Evolutionary conservation across 2,888 invertebrate genomes (phyloP), one percentile per base, ranked within the genome.

Genomic region (Dinocampus coccinellae): DNA sequence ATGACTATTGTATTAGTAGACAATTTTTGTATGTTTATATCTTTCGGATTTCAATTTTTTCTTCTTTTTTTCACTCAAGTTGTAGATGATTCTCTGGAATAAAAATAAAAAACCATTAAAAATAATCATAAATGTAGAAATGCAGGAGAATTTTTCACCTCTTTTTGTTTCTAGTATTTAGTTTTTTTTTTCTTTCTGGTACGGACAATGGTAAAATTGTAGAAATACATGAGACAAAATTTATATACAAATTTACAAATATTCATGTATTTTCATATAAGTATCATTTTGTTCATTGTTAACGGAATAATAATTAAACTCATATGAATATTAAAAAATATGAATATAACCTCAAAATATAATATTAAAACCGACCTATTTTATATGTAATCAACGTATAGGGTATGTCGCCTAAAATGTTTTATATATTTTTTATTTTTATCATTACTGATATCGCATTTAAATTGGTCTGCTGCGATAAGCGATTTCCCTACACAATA

Each of bases 401-500:
- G 39, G 3, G 47, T 47, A 16, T 47, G 47, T 47, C 16, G 20
- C 47, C 47, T 20, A 47, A 9, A 47, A 6, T 47, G 29, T 60
- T n/a, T n/a, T n/a, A n/a, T n/a, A n/a, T n/a, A n/a, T n/a, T n/a
- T n/a, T n/a, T n/a, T n/a, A n/a, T n/a, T 60, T 36, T 60, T 36
- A 29, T 29, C 60, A n/a, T n/a, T 22, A 36, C 33, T 60, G 60
- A 60, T 60, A 26, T 60, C 33, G n/a, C 11, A 20, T 47, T n/a
- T 47, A 47, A 47, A 47, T 16, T 47, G 47, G 47, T 20, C 16
- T 3, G 29, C 16, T 3, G 29, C 55, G 63, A 69, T 63, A 62
- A 69, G 69, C 55, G 34, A 63, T 53, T 69, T 57, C 47, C 26
- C 34, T 60, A 63, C 47, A 69, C 69, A 53, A 67, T 67, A 42